Evolutionary conservation across 2,113 vertebrate genomes (phyloP).

Genomic region (Etheostoma spectabile): DNA sequence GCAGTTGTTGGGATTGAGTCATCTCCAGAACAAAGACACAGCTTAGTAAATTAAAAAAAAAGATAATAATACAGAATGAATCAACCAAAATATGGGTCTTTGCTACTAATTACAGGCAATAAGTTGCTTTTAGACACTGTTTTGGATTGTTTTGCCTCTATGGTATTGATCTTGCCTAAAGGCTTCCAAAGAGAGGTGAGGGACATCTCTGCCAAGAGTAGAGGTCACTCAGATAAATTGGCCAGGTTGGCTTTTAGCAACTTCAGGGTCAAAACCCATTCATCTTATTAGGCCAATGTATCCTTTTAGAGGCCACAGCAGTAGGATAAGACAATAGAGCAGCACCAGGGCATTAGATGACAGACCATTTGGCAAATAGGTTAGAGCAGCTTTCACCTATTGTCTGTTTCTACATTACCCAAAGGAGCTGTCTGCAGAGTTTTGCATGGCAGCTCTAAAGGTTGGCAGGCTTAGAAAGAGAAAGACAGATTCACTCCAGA

Average conservation of each 20-base stretch:
- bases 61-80: neutral
- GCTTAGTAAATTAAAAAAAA: neutral
- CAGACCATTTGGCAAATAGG: conserved; percentile 81
- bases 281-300: conserved; percentile 91
- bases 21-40: neutral
- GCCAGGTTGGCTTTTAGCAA: conserved; percentile 92
- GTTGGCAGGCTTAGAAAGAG: conserved; percentile 30
- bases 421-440: conserved; percentile 57
- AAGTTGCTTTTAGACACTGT: conserved; percentile 43
- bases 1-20: neutral
- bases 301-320: conserved; percentile 93
- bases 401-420: conserved; percentile 72
- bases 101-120: conserved; percentile 10
- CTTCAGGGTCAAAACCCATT: conserved; percentile 94
- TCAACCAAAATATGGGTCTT: neutral
- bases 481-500: neutral
- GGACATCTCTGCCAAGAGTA: conserved; percentile 78
- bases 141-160: conserved; percentile 83
- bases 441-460: conserved; percentile 68
- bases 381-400: conserved; percentile 77
- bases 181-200: conserved; percentile 84
- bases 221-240: conserved; percentile 92
- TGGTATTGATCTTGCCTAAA: conserved; percentile 88
- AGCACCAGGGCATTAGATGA: conserved; percentile 79
- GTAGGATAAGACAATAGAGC: conserved; percentile 88